Base-by-base conservation (phyloP, 2,113 vertebrate genomes). In the Aythya baeri region DNA sequence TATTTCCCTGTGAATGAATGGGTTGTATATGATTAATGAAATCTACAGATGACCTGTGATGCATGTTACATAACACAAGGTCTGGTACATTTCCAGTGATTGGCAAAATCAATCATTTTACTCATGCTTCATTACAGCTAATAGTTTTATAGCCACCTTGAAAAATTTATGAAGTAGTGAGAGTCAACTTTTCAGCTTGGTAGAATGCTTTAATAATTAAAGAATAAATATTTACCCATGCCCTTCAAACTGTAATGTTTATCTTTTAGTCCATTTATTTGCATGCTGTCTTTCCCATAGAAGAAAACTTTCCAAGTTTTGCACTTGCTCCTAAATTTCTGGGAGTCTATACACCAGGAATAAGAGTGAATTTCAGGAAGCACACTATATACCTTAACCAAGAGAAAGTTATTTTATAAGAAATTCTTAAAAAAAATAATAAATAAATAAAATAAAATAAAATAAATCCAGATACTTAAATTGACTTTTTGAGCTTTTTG, bases 21-120 rank as follows among this genome's bases (percentile, higher is more conserved):
- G 62, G 57, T 31, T 88, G 55, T 54, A n/a, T 72, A 58, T 78
- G 90, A 97, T 90, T 93, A 91, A 96, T 72, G 65, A 91, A 83
- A 88, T 27, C 84, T 89, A 81, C 57, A 75, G 79, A 81, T 91
- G 91, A 91, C 89, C 93, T 57, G 44, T 3, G 22, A 63, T 71
- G 50, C 68, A 17, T n/a, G 29, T 96, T 96, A 68, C 26, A 8
- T 78, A 96, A 96, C 22, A 78, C 52, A 83, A 77, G 46, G 68
- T 49, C 88, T 89, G 46, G 34, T 84, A 89, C 54, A 21, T 87
- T 93, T 82, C 44, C 67, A 73, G 17, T 44, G 72, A 96, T 43
- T 78, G 73, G 75, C 85, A 89, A 94, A 96, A 93, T 96, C 93
- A 90, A 54, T 91, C 90, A 91, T 75, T 81, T 83, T 34, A 41